Evolutionary conservation across 1,140 invertebrate species (phyloP), one percentile per base, ranked within the genome.

Genomic region (Tetramorium simillimum): DNA sequence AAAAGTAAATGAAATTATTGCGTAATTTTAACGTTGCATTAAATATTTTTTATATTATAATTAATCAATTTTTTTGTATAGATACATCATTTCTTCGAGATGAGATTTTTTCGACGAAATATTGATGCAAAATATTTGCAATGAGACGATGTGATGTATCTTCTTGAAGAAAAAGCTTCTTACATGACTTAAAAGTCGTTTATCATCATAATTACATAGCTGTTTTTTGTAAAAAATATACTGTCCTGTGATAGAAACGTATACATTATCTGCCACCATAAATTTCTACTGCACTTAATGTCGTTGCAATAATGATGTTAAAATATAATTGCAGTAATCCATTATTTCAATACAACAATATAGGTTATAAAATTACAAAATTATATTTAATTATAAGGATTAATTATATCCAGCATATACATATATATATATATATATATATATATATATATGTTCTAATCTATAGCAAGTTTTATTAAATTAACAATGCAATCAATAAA

Each of bases 181-280:
- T n/a, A 2, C 16, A 2, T 10, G 7, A 75, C 28, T 40, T 60
- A 37, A 24, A 33, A 58, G 33, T 75, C 51, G 7, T 75, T 77
- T 43, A 62, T 77, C 24, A 63, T 18, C 16, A 43, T 43, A 63
- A 77, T 77, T 77, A 46, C 56, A 37, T n/a, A 10, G 51, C 3
- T 14, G 24, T 16, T 33, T 77, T 62, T 77, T 77, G 33, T 16
- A 65, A 65, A 62, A 46, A 33, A 33, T 33, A 4, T 65, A 65
- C 60, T n/a, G 6, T 24, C 14, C 2, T 49, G 18, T 16, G 4
- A 76, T 75, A 63, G 24, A 65, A 77, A 62, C 10, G 51, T 28
- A 72, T 40, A 28, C 18, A 63, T 78, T 60, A 63, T 78, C 9
- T 77, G 2, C n/a, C 3, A 58, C 21, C 33, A 43, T n/a, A 76